phyloP scores from a whole-genome alignment of 2,797 vertebrate species.

The Lepus townsendii region DNA sequence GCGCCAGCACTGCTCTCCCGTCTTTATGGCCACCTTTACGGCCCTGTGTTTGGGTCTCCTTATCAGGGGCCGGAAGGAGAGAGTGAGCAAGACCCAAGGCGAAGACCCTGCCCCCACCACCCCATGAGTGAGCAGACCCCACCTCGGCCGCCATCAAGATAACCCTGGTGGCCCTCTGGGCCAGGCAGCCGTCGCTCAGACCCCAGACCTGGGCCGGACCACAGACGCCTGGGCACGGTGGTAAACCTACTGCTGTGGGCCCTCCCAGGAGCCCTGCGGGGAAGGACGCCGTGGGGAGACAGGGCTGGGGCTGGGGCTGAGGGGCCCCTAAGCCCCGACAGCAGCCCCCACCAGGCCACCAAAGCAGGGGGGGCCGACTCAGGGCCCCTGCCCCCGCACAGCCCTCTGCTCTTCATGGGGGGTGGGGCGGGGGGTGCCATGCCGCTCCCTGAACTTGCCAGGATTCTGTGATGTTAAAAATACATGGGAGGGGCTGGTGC shows the following conservation, averaged over 20 bases:
- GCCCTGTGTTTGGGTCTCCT: constrained; percentile 92
- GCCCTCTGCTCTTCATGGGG: background rate
- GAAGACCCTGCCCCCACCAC: constrained; percentile 92
- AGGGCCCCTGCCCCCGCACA: background rate
- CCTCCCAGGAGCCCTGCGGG: constrained; percentile 85
- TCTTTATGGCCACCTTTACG: constrained; percentile 94
- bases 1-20: constrained; percentile 89
- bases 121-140: constrained; percentile 92
- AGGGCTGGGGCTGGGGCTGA: constrained; percentile 67
- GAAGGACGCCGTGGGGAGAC: constrained; percentile 79
- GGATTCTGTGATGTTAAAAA: background rate
- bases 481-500: background rate
- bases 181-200: constrained; percentile 89
- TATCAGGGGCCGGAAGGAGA: constrained; percentile 93
- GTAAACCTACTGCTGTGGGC: constrained; percentile 92
- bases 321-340: background rate
- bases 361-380: background rate
- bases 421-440: background rate
- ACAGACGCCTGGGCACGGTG: constrained; percentile 93
- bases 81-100: constrained; percentile 88
- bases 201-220: constrained; percentile 91
- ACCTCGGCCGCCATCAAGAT: constrained; percentile 96
- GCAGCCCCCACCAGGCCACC: background rate
- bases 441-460: background rate
- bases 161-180: constrained; percentile 91